These are phyloP conservation scores for Catharus bicknelli DNA, from an alignment of 2,113 vertebrate species.

Conservation along the genomic window DNA sequence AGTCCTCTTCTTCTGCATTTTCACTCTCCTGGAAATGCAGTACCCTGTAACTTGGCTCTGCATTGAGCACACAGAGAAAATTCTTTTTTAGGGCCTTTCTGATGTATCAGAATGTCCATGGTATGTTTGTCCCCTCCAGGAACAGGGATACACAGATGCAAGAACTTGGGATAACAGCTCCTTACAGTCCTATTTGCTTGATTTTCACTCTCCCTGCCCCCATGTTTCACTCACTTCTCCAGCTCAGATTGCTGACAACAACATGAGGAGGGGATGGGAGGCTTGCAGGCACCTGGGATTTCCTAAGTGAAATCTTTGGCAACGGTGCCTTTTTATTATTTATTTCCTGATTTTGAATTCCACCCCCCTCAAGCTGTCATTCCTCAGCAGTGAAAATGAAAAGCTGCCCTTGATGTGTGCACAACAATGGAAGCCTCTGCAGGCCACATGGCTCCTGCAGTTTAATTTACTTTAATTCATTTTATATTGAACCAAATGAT, in stretches of 20 bases:
- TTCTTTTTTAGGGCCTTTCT: neutral
- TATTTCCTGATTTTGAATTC: slow-evolving; percentile 65
- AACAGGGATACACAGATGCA: neutral
- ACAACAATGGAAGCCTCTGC: slow-evolving; percentile 69
- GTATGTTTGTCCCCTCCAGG: neutral
- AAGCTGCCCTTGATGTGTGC: slow-evolving; percentile 43
- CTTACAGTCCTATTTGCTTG: neutral
- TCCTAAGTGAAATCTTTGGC: slow-evolving; percentile 32
- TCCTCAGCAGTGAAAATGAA: slow-evolving; percentile 71
- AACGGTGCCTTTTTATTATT: slow-evolving; percentile 39
- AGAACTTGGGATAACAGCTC: neutral
- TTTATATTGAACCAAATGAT: slow-evolving; percentile 80
- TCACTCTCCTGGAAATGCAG: neutral
- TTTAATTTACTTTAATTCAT: slow-evolving; percentile 82
- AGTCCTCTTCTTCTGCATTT: neutral
- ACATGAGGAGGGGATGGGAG: slow-evolving; percentile 44
- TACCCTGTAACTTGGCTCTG: neutral
- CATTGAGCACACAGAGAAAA: neutral
- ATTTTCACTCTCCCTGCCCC: neutral
- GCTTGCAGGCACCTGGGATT: slow-evolving; percentile 59
- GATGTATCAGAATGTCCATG: neutral
- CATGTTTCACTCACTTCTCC: neutral
- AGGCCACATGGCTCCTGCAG: slow-evolving; percentile 75
- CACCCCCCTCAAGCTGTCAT: slow-evolving; percentile 78
- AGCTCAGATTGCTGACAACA: slow-evolving; percentile 6